phyloP scores from a whole-genome alignment of 2,113 vertebrate species.

The Scophthalmus maximus region DNA sequence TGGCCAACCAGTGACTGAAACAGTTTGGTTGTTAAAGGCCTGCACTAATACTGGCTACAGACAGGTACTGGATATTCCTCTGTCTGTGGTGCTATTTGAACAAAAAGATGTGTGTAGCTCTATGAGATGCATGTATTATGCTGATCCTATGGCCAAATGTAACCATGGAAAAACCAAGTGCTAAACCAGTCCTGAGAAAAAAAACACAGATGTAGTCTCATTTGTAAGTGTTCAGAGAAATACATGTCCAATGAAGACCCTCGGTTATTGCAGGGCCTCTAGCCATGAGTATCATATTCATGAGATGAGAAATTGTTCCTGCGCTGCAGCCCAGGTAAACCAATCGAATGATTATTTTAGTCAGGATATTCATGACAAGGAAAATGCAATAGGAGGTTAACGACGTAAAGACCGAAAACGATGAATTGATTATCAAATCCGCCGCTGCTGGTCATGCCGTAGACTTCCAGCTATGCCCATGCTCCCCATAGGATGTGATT shows the following conservation, averaged over 20 bases:
- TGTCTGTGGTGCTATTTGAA: neutral
- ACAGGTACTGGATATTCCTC: neutral
- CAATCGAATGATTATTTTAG: slow-evolving; percentile 38
- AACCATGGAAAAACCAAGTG: neutral
- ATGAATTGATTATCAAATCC: slow-evolving; percentile 18
- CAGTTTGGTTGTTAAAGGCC: no score
- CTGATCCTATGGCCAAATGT: no score
- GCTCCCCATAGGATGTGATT: slow-evolving; percentile 54
- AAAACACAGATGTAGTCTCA: neutral
- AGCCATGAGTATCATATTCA: slow-evolving; percentile 43
- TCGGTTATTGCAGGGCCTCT: slow-evolving; percentile 10
- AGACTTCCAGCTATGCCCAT: slow-evolving; percentile 26
- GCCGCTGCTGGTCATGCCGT: neutral
- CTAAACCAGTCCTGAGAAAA: slow-evolving; percentile 7
- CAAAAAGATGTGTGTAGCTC: neutral
- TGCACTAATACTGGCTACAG: no score
- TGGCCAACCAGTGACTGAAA: no score
- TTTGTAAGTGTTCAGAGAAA: slow-evolving; percentile 24
- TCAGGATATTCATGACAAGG: slow-evolving; percentile 25
- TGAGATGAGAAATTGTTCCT: slow-evolving; percentile 12
- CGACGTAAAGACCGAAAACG: neutral
- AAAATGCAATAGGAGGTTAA: slow-evolving; percentile 31
- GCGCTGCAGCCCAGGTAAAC: slow-evolving; percentile 30
- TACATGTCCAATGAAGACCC: slow-evolving; percentile 1
- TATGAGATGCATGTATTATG: slow-evolving; percentile 1